Evolutionary conservation across 2,888 invertebrate species (phyloP), one percentile per base, ranked within the genome.

Genomic region (Asteroscopus sphinx): DNA sequence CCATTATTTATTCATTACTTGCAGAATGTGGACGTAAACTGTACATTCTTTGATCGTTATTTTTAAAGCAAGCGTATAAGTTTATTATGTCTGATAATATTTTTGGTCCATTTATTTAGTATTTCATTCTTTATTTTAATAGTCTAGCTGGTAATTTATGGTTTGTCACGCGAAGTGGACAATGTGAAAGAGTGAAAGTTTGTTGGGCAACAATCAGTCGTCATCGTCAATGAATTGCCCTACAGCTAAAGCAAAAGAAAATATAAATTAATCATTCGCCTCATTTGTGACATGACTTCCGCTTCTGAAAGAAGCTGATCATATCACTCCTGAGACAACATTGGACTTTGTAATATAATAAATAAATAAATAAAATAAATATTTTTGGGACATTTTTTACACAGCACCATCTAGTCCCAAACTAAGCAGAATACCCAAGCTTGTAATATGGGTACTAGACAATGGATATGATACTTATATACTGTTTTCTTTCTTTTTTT

Each of bases 141-240:
- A 25, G 26, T 16, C n/a, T 30, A 33, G 4, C 65, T 35, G 21
- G 21, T 26, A 15, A 25, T 33, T 35, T 33, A 21, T 33, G 40
- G 40, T 32, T 40, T 33, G 51, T 12, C 51, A 41, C 33, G 35
- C 51, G 28, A 42, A 51, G 35, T 42, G 26, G 17, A 35, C 37
- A 42, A 46, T 71, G 67, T 68, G 67, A 68, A 68, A 68, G 67
- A 67, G 67, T 68, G 67, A 68, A 68, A 68, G 67, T 71, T 49
- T 12, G 45, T 42, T 67, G 17, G 45, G 47, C 48, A 59, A 70
- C 36, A 66, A 45, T 33, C 41, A 25, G 37, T 26, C 26, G 11
- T 26, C 9, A 13, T 26, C 32, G 44, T 64, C 52, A 55, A 39
- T 33, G 45, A 66, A 63, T 58, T 25, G 59, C 66, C 67, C 67